Evolutionary conservation across 2,113 vertebrate species (phyloP).

Genomic region (Orycteropus afer): DNA sequence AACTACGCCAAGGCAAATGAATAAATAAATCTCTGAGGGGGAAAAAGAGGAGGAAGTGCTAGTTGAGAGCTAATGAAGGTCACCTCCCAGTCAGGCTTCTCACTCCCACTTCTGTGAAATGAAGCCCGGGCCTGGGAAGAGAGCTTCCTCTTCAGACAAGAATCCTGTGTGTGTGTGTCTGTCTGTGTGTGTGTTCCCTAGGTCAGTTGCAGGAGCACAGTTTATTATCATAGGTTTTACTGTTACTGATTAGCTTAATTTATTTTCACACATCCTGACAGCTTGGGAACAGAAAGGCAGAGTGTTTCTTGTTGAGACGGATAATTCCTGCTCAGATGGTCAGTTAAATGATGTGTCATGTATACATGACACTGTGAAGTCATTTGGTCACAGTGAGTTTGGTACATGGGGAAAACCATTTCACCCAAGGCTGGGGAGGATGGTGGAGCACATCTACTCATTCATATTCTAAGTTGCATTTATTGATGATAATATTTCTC

Average conservation of each 20-base stretch:
- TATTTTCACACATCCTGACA: background rate
- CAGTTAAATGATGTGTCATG: too few relatives aligned
- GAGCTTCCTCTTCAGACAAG: background rate
- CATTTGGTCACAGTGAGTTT: background rate
- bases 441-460: background rate
- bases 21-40: constrained; percentile 74
- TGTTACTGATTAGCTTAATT: background rate
- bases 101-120: constrained; percentile 44
- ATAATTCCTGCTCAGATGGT: background rate
- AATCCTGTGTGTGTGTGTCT: background rate
- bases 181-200: background rate
- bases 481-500: background rate
- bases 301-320: background rate
- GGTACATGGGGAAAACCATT: background rate
- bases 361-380: background rate
- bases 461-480: constrained; percentile 7
- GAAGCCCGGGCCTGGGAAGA: constrained; percentile 16
- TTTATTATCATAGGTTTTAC: background rate
- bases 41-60: constrained; percentile 56
- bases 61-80: constrained; percentile 68
- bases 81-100: constrained; percentile 47
- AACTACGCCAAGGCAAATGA: constrained; percentile 59
- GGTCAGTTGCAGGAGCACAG: background rate
- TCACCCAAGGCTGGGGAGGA: background rate
- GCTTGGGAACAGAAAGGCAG: background rate